phyloP scores from a whole-genome alignment of 2,113 vertebrate genomes.

The Aramus guarauna region DNA sequence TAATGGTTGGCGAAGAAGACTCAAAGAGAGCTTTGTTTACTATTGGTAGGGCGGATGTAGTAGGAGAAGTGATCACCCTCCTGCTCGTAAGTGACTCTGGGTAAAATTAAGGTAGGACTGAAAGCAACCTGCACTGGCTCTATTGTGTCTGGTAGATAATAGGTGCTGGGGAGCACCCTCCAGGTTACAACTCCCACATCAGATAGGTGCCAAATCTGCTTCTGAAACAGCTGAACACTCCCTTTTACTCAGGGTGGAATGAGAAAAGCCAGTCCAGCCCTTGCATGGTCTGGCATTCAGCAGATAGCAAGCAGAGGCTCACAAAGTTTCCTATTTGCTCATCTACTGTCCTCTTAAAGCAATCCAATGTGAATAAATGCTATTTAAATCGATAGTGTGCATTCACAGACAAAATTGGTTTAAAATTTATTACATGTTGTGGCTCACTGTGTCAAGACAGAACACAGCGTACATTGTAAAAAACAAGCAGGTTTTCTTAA shows the following conservation, averaged over 20 bases:
- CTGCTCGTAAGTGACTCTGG: not conserved
- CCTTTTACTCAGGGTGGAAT: not conserved
- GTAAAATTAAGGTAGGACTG: not conserved
- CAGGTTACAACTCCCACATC: not conserved
- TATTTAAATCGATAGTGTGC: conserved; percentile 18
- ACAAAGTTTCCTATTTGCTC: not conserved
- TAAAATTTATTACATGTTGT: conserved; percentile 48
- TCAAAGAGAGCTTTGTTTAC: not conserved
- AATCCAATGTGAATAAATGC: not conserved
- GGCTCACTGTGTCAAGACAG: conserved; percentile 18
- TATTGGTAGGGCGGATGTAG: not conserved
- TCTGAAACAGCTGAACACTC: not conserved
- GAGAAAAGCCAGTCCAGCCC: not conserved
- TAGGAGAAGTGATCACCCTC: not conserved
- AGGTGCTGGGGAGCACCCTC: not conserved
- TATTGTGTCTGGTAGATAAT: not conserved
- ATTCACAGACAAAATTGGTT: conserved; percentile 45
- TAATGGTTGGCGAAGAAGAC: not conserved
- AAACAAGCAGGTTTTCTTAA: conserved; percentile 50
- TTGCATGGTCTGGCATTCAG: not conserved
- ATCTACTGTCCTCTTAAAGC: not conserved
- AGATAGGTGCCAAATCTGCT: not conserved
- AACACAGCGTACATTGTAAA: conserved; percentile 38
- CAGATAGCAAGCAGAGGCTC: not conserved
- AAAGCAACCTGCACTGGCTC: not conserved